These are phyloP conservation scores for Trematocara marginatum DNA, from an alignment of 2,113 vertebrate genomes.

Conservation along the genomic window DNA sequence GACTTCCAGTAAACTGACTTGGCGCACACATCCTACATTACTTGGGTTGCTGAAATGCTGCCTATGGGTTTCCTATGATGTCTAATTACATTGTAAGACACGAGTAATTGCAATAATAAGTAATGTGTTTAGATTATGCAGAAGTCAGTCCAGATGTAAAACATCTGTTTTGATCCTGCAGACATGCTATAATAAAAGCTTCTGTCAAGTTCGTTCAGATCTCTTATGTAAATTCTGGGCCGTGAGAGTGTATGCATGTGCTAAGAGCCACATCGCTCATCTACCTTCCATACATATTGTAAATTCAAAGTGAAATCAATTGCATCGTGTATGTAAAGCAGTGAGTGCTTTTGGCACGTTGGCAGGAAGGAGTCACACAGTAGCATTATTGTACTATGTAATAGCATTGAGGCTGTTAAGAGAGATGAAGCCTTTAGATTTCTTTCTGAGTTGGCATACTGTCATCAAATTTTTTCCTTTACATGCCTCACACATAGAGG, in stretches of 20 bases:
- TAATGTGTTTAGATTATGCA: slow-evolving; percentile 57
- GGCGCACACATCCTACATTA: slow-evolving; percentile 27
- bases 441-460: background rate
- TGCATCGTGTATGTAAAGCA: slow-evolving; percentile 39
- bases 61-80: slow-evolving; percentile 51
- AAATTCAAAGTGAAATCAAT: slow-evolving; percentile 50
- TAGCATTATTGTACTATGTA: slow-evolving; percentile 5
- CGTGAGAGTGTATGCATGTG: background rate
- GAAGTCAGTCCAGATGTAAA: slow-evolving; percentile 58
- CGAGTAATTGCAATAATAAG: slow-evolving; percentile 61
- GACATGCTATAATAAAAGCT: slow-evolving; percentile 38
- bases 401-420: background rate
- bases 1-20: slow-evolving; percentile 36
- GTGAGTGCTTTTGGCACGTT: background rate
- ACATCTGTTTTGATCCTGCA: slow-evolving; percentile 57
- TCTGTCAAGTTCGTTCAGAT: slow-evolving; percentile 34
- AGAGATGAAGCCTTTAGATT: background rate
- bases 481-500: background rate
- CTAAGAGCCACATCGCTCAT: background rate
- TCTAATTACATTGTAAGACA: slow-evolving; percentile 52
- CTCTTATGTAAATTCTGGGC: slow-evolving; percentile 14
- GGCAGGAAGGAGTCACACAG: slow-evolving; percentile 23
- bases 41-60: slow-evolving; percentile 42
- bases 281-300: background rate
- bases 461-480: background rate